These are phyloP conservation scores for Brachirus orientalis DNA, from an alignment of 2,113 vertebrate species.

Conservation along the genomic window DNA sequence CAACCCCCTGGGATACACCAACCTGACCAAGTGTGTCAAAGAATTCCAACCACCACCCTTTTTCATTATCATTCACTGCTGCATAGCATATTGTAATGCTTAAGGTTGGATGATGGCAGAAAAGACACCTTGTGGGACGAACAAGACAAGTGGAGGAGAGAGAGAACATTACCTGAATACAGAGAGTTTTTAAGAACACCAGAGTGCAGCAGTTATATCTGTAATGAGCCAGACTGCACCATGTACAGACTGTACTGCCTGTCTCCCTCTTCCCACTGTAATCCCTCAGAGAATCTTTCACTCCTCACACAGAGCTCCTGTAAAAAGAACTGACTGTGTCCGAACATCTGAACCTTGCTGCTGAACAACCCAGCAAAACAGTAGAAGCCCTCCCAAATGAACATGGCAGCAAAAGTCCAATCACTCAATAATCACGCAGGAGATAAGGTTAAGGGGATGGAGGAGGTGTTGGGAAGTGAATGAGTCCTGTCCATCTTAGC, in stretches of 20 bases:
- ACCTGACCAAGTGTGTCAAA: not conserved
- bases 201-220: not conserved
- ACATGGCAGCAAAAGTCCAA: constrained; percentile 7
- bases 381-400: constrained; percentile 8
- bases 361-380: not conserved
- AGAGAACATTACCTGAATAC: constrained; percentile 25
- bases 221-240: constrained; percentile 16
- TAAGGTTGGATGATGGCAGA: not conserved
- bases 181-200: not conserved
- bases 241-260: constrained; percentile 7
- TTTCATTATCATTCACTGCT: not conserved
- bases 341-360: constrained; percentile 15
- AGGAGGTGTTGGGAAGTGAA: constrained; percentile 24
- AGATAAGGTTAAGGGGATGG: constrained; percentile 21
- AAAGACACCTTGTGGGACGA: constrained; percentile 15
- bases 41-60: not conserved
- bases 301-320: constrained; percentile 22
- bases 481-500: constrained; percentile 26
- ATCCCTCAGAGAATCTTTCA: constrained; percentile 16
- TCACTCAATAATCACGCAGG: constrained; percentile 1
- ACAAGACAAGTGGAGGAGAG: constrained; percentile 23
- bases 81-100: constrained; percentile 3
- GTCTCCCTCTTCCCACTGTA: constrained; percentile 3
- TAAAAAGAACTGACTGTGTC: constrained; percentile 18
- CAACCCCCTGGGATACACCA: not conserved